Evolutionary conservation across 2,113 vertebrate species (phyloP).

Genomic region (Montifringilla adamsi): DNA sequence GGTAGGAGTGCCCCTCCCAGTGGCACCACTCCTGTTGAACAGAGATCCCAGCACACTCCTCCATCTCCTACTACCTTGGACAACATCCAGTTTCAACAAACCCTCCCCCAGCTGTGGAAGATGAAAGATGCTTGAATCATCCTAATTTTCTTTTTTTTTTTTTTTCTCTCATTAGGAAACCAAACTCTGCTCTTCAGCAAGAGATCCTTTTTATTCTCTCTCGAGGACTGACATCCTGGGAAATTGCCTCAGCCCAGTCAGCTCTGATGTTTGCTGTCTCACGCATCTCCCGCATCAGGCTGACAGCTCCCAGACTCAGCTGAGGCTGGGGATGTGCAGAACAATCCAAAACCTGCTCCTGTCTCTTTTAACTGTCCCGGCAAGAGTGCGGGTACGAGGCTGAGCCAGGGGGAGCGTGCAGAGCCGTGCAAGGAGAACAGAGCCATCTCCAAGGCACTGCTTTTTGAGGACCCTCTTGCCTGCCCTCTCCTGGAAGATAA

Average conservation of each 20-base stretch:
- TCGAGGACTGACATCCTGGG: conserved; percentile 23
- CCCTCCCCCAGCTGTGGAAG: neutral
- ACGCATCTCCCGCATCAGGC: neutral
- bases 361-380: neutral
- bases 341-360: conserved; percentile 21
- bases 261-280: conserved; percentile 64
- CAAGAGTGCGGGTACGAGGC: neutral
- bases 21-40: neutral
- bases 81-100: neutral
- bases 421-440: accelerated
- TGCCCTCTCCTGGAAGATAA: conserved; percentile 1
- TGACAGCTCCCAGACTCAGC: conserved; percentile 49
- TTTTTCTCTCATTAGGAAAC: conserved; percentile 14
- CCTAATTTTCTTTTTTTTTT: neutral
- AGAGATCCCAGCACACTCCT: neutral
- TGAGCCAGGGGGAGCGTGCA: accelerated
- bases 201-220: conserved; percentile 32
- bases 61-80: neutral
- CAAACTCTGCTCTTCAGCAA: neutral
- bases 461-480: neutral
- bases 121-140: conserved; percentile 13
- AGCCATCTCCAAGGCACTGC: neutral
- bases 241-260: conserved; percentile 46
- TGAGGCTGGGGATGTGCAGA: neutral
- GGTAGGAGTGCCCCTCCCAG: neutral